phyloP scores from a whole-genome alignment of 2,113 vertebrate genomes.

The Cryptotis parvus region DNA sequence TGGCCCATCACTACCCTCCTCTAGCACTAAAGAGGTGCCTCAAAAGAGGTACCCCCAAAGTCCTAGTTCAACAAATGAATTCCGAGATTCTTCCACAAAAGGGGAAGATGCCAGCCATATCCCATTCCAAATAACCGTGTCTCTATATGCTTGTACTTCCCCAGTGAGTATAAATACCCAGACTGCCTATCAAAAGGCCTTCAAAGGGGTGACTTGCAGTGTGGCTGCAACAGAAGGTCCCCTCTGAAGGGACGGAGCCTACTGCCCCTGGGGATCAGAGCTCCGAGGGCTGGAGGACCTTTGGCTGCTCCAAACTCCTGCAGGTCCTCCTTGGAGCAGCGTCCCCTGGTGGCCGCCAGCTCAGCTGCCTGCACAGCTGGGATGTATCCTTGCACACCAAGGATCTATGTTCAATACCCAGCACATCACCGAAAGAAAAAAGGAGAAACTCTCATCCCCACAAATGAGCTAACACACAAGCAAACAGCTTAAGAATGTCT shows the following conservation, averaged over 20 bases:
- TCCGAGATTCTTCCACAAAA: neutral
- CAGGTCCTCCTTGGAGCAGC: too few relatives aligned
- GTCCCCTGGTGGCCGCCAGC: neutral
- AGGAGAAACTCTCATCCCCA: neutral
- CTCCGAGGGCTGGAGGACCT: accelerated
- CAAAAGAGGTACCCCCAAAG: too few relatives aligned
- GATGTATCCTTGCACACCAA: too few relatives aligned
- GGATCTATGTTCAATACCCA: too few relatives aligned
- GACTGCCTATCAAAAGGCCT: neutral
- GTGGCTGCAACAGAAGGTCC: neutral
- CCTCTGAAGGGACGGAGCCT: neutral
- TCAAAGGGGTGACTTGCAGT: neutral
- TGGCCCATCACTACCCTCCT: neutral
- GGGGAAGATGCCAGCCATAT: neutral
- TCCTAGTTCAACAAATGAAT: neutral
- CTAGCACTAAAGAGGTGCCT: too few relatives aligned
- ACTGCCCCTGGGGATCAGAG: neutral
- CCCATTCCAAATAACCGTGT: neutral
- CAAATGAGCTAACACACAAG: neutral
- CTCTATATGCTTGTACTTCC: neutral
- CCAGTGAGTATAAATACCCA: neutral
- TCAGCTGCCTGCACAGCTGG: neutral
- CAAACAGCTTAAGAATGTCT: neutral
- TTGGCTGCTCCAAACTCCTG: too few relatives aligned
- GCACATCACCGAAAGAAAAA: too few relatives aligned